Percentiles rank a stretch among this genome's conserved stretches.
These are phyloP conservation scores for Sesamia nonagrioides DNA, from an alignment of 1,140 invertebrate genomes.

Conservation along the genomic window DNA sequence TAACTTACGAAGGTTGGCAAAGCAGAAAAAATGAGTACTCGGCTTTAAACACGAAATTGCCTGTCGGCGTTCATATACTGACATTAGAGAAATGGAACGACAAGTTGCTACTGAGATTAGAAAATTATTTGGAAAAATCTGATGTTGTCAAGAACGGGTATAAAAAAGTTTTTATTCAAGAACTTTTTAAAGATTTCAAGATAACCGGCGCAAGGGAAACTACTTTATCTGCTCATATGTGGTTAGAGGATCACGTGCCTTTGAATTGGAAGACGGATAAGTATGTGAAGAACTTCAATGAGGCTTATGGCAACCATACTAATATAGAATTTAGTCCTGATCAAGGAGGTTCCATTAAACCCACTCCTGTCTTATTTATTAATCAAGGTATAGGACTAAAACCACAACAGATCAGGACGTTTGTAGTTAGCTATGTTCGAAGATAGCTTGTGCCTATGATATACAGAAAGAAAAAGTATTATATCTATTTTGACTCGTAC, in stretches of 20 bases:
- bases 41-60: conserved; percentile 86
- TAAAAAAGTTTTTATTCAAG: conserved; percentile 65
- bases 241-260: conserved; percentile 83
- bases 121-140: conserved; percentile 94
- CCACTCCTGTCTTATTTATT: conserved; percentile 32
- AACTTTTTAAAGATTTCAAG: conserved; percentile 88
- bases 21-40: conserved; percentile 62
- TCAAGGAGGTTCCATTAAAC: conserved; percentile 37
- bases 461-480: no score
- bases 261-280: conserved; percentile 82
- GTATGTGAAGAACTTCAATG: conserved; percentile 70
- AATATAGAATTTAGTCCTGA: conserved; percentile 45
- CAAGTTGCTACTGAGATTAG: conserved; percentile 92
- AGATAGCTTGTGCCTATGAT: background rate
- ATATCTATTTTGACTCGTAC: no score
- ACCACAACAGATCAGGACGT: conserved; percentile 73
- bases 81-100: conserved; percentile 94
- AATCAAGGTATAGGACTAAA: conserved; percentile 55
- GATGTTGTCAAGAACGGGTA: conserved; percentile 88
- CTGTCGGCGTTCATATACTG: conserved; percentile 94
- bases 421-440: conserved; percentile 52
- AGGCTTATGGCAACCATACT: conserved; percentile 58
- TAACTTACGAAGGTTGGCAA: conserved; percentile 50
- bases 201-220: conserved; percentile 89
- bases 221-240: conserved; percentile 90